Evolutionary conservation across 2,113 vertebrate species (phyloP).

Genomic region (Oenanthe oenanthe): DNA sequence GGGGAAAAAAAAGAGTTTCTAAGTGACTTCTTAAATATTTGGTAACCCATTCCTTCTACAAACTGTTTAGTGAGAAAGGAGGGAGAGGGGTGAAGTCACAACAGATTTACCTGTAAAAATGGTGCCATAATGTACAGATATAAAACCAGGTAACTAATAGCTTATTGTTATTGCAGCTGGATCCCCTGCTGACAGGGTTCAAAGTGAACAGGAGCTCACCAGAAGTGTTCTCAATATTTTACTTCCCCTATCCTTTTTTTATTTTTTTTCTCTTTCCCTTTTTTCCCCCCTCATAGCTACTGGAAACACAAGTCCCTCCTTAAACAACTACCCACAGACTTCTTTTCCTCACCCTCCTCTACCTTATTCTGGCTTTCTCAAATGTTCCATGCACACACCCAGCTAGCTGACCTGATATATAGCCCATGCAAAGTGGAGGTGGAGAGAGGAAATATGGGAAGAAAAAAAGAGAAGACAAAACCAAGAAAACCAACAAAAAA

Average conservation of each 20-base stretch:
- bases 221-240: background rate
- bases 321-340: background rate
- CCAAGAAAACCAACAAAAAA: background rate
- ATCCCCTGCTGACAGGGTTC: background rate
- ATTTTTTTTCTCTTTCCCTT: too few relatives aligned
- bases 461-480: background rate
- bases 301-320: background rate
- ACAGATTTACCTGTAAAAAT: constrained; percentile 34
- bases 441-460: background rate
- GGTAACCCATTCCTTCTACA: background rate
- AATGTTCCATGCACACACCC: background rate
- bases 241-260: background rate
- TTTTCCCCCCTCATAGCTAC: rapidly evolving
- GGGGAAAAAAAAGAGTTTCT: background rate
- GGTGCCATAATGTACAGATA: background rate
- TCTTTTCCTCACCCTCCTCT: background rate
- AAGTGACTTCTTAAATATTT: constrained; percentile 62
- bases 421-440: background rate
- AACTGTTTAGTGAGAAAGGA: background rate
- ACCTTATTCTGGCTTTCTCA: background rate
- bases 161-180: background rate
- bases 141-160: background rate
- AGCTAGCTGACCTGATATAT: background rate
- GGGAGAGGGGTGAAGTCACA: background rate
- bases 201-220: background rate